Base-by-base conservation (phyloP, 2,888 invertebrate species). In the Tetragonula carbonaria region DNA sequence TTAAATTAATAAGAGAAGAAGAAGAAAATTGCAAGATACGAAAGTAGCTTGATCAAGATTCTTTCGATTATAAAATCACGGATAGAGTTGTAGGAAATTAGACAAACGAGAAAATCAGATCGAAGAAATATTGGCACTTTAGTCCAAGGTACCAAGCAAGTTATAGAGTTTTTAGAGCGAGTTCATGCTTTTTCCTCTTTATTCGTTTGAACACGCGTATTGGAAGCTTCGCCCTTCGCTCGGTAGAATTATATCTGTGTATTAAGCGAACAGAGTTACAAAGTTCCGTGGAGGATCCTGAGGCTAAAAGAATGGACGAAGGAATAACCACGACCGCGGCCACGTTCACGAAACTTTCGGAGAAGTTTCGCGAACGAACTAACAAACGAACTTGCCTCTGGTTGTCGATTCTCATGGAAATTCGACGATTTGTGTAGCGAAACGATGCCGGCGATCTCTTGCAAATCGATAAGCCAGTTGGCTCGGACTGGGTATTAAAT, bases 371-470 rank as follows among this genome's bases (percentile, higher is more conserved):
- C 59, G 74, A 78, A 84, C 81, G 63, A 78, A 76, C 87, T 78
- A 87, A 85, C 86, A 79, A 87, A 86, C 78, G 75, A 87, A 87
- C 87, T 87, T 84, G 66, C 45, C 45, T 68, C 53, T 51, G 72
- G 53, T 76, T 67, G 57, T 66, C 73, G 63, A 65, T 86, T 71
- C 62, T 65, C 74, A 53, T 55, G 65, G 82, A 70, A 77, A 78
- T 76, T 68, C 72, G 78, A 70, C 63, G 88, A 88, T 86, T 88
- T 84, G 86, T 87, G 73, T 84, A 82, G 74, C 80, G 86, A 83
- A 71, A 80, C 72, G 86, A 73, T 74, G 67, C 55, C 76, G 82
- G 14, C 76, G 82, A 18, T 57, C 53, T 65, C 75, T 73, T 57
- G 59, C 38, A 21, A 77, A 70, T 86, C 87, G 78, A 82, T 86